phyloP scores from a whole-genome alignment of 1,140 invertebrate species.

The Ips typographus region DNA sequence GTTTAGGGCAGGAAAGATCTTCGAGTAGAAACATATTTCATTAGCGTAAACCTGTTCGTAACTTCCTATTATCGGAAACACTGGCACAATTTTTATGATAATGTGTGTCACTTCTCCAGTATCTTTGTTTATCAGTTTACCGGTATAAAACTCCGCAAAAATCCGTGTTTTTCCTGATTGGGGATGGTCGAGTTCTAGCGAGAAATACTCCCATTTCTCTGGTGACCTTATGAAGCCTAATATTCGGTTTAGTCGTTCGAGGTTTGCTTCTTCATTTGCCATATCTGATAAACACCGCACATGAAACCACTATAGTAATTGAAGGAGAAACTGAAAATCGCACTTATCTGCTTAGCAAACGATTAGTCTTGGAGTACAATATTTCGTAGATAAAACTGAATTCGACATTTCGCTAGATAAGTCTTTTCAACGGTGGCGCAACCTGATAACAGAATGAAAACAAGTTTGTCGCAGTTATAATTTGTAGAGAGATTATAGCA shows the following conservation, averaged over 20 bases:
- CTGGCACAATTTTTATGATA: constrained; percentile 17
- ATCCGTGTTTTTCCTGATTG: neutral
- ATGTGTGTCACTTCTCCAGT: constrained; percentile 18
- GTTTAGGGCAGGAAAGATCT: constrained; percentile 9
- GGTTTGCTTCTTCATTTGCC: neutral
- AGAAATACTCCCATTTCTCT: constrained; percentile 4
- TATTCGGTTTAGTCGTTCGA: neutral
- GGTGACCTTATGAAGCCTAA: neutral
- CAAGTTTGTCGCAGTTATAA: too few relatives aligned
- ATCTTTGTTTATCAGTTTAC: constrained; percentile 18
- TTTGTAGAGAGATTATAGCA: too few relatives aligned
- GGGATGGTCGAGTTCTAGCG: neutral
- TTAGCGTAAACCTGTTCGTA: constrained; percentile 11
- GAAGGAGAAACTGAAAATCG: too few relatives aligned
- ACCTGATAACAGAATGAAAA: too few relatives aligned
- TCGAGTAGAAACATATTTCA: constrained; percentile 15
- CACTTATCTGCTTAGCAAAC: too few relatives aligned
- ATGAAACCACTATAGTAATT: too few relatives aligned
- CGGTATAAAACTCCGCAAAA: constrained; percentile 12
- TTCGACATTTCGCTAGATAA: too few relatives aligned
- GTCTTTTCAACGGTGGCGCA: too few relatives aligned
- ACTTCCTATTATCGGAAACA: neutral
- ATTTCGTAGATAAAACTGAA: too few relatives aligned
- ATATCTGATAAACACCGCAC: too few relatives aligned
- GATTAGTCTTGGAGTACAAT: too few relatives aligned